Base-by-base conservation (phyloP, 2,113 vertebrate genomes). In the Fregata magnificens region DNA sequence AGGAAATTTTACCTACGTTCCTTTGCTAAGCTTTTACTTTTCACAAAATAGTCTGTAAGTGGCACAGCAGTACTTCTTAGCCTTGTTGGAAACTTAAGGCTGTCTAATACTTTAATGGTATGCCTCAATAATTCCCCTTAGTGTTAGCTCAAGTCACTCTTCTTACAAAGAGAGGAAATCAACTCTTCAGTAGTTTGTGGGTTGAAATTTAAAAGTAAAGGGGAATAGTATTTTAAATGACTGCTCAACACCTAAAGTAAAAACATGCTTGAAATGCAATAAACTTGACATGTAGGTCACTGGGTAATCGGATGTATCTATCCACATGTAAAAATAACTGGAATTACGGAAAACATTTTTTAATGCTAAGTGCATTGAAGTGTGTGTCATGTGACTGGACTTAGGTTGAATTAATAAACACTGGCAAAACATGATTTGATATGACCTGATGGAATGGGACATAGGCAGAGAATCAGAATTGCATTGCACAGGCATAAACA, bases 391-490 rank as follows among this genome's bases (percentile, higher is more conserved):
- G 38, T 90, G 71, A 56, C 32, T 88, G 83, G 67, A 61, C 78
- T 94, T 93, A 69, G 40, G 56, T 38, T 93, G 86, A 81, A 91
- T 79, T 88, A 92, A 84, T 83, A 94, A 91, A 94, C n/a, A 61
- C 34, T 84, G 92, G 81, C 65, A 94, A 69, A 96, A 95, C 32
- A 34, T 61, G 72, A 90, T 76, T 72, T 95, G 83, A 79, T 71
- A 74, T 93, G 95, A 96, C 42, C 83, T 96, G 73, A 97, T 97
- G 90, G 97, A 96, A 95, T 47, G 53, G 47, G 84, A 98, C 71
- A 81, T 90, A 92, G 82, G 28, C 56, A 91, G 95, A 96, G 62
- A 96, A 78, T 77, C 67, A 72, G 90, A 90, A 92, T 77, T 78
- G 76, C 44, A 87, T 95, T 81, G 24, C 58, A 77, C 11, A 88